Evolutionary conservation across 2,797 vertebrate species (phyloP), one percentile per base, ranked within the genome.

Genomic region (Phoeniculus purpureus): DNA sequence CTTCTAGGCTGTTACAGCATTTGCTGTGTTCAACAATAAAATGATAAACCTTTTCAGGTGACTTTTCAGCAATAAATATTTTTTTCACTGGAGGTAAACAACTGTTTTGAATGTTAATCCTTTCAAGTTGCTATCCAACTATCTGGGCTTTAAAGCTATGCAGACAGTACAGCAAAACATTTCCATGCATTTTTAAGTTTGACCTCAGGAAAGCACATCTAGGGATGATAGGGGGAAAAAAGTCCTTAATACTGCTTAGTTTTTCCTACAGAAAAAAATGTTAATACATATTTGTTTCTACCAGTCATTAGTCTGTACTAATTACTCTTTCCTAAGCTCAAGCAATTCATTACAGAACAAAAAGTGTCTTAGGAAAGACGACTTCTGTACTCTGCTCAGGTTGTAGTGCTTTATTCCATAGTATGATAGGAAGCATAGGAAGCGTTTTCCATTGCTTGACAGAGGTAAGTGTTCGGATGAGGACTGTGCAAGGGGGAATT

Each of bases 371-470:
- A 43, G 5, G 32, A 20, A 67, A 70, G 14, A 61, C 61, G 32
- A 7, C 43, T 90, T 82, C 25, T 60, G n/a, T 17, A 70, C 6
- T 7, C 16, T 37, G 4, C 25, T 66, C 14, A 60, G 11, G 2
- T 25, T 54, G 45, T 34, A 26, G 21, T 76, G 18, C 21, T 29
- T 40, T 58, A 66, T 51, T n/a, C 2, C 9, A 6, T 6, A n/a
- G 1, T 21, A 29, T 1, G 2, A 26, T 15, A 71, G 0, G 4
- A 78, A 84, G 12, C 15, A 32, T 15, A 71, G 0, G 4, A 78
- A 84, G 12, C 15, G n/a, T 70, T 79, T 82, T 37, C 34, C n/a
- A 20, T 9, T 40, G 6, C 29, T 67, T 77, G 17, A 68, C 26
- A 73, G 26, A 4, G 0, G 11, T 6, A 75, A 56, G 15, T 15